Conservation (phyloP, 2,797 vertebrate genomes). For the Microhierax caerulescens region DNA sequence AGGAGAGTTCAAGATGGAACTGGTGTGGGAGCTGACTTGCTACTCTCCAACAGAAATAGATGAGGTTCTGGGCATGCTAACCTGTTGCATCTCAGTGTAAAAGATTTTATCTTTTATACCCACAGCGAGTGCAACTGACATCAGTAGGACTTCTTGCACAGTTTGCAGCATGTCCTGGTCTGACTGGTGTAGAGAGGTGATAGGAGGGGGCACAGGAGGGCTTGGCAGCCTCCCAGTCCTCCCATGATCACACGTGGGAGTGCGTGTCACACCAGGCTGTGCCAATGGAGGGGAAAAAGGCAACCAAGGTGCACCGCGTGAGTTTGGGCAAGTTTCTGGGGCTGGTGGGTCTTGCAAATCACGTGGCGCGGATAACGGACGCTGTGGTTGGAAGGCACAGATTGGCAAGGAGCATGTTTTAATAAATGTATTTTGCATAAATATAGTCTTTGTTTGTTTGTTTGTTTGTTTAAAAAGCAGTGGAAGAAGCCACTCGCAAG, state of each 20-base stretch:
- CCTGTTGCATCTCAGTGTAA: not conserved
- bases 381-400: not conserved
- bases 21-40: not conserved
- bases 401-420: not conserved
- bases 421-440: not conserved
- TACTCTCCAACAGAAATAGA: not conserved
- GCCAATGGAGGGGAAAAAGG: not conserved
- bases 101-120: not conserved
- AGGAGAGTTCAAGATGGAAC: not conserved
- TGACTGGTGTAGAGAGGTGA: not conserved
- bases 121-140: not conserved
- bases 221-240: not conserved
- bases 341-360: not conserved
- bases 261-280: not conserved
- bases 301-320: fast-evolving
- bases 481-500: not conserved
- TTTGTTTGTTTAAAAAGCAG: not conserved
- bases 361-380: fast-evolving
- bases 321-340: not conserved
- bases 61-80: not conserved
- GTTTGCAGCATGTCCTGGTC: not conserved
- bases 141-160: not conserved
- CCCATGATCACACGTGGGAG: fast-evolving
- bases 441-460: too few species aligned
- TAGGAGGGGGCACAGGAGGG: not conserved